Evolutionary conservation across 2,888 invertebrate species (phyloP), one percentile per base, ranked within the genome.

Genomic region (Cephus rjabovi): DNA sequence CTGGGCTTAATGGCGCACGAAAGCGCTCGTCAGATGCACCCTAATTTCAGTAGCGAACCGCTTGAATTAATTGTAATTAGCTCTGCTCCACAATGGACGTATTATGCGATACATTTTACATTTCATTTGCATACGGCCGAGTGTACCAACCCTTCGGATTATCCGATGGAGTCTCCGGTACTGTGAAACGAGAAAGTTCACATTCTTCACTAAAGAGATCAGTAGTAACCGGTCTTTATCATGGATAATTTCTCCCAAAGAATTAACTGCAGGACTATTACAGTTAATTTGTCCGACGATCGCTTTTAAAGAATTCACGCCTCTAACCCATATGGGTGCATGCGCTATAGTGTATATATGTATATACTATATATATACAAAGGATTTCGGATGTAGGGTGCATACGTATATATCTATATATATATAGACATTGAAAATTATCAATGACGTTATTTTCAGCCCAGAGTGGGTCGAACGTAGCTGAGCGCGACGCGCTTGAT

Each of bases 31-130:
- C 56, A 56, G 56, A 56, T 56, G 23, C 56, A 56, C 56, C 56
- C 56, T 56, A 56, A 56, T 56, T 56, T 56, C 56, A 56, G 56
- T 56, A 56, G 56, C 56, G 23, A 23, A 56, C 56, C 23, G 56
- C 56, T 56, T 56, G 56, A 81, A 83, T 83, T 82, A 83, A 83
- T 83, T 81, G 82, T 82, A 83, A 83, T 83, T 82, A 83, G 83
- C 79, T 74, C 77, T 56, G 71, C 71, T 78, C 75, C 79, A 76
- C 77, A 77, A 70, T 74, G 78, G 75, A 79, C 77, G 77, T 81
- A 81, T 81, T 83, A 82, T 83, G 78, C 79, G 77, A 80, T 80
- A 83, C 82, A 77, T 83, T 83, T 81, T 81, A 82, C 82, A 83
- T 83, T 82, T 81, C 79, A 83, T 83, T 83, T 83, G 82, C 83